Evolutionary conservation across 2,797 vertebrate species (phyloP).

Genomic region (Sciurus vulgaris): DNA sequence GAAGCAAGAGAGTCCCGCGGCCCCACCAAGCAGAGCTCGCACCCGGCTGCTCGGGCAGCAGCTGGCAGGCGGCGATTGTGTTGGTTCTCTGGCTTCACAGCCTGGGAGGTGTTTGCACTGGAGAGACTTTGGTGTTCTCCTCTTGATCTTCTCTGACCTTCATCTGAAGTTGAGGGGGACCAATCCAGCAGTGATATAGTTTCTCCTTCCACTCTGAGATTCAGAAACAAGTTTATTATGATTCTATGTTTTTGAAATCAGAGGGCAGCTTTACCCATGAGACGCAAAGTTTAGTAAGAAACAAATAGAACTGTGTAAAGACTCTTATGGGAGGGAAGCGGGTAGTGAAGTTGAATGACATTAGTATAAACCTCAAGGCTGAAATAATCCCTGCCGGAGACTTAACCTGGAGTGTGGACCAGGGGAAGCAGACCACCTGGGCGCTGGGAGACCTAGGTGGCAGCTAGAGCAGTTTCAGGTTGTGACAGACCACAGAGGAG

Average conservation of each 20-base stretch:
- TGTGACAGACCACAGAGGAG: accelerated
- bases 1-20: not conserved
- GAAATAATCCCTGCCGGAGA: not conserved
- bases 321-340: not conserved
- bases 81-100: not conserved
- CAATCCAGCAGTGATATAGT: accelerated
- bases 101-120: not conserved
- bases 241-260: not conserved
- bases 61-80: accelerated
- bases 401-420: not conserved
- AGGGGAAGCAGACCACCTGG: too few species aligned
- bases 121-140: not conserved
- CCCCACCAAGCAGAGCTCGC: accelerated
- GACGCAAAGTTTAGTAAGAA: not conserved
- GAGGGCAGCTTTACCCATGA: not conserved
- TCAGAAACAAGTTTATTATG: not conserved
- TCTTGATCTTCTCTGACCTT: not conserved
- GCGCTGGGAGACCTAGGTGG: accelerated
- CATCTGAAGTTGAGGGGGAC: not conserved
- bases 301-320: not conserved
- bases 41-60: accelerated
- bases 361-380: not conserved
- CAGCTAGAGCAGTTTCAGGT: not conserved
- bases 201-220: not conserved
- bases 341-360: not conserved